Evolutionary conservation across 1,140 invertebrate genomes (phyloP).

Genomic region (Mya arenaria): DNA sequence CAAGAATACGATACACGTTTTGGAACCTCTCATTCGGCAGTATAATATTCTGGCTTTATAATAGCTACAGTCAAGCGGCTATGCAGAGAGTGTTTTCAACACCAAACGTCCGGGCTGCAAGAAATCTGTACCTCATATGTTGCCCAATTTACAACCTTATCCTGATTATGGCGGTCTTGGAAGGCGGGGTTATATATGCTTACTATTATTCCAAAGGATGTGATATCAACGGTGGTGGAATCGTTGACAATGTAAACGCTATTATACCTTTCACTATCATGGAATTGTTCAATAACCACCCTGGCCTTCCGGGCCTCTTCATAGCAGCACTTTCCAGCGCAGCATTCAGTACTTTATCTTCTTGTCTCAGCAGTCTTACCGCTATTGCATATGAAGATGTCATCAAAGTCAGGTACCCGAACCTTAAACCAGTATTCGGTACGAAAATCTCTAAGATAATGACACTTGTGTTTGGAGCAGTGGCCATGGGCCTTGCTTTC

Average conservation of each 20-base stretch:
- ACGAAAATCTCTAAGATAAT: slow-evolving; percentile 19
- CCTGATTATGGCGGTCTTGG: not conserved
- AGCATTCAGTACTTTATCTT: slow-evolving; percentile 3
- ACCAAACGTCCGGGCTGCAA: not conserved
- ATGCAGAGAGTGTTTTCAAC: slow-evolving; percentile 25
- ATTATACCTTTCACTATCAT: slow-evolving; percentile 16
- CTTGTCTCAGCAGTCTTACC: slow-evolving; percentile 11
- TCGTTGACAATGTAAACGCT: slow-evolving; percentile 9
- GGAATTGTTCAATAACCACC: slow-evolving; percentile 3
- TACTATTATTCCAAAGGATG: slow-evolving; percentile 5
- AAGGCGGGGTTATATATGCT: slow-evolving; percentile 20
- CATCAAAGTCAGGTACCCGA: not conserved
- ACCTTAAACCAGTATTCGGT: not conserved
- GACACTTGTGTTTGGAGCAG: slow-evolving; percentile 5
- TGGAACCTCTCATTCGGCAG: slow-evolving; percentile 1
- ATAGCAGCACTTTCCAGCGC: slow-evolving; percentile 20
- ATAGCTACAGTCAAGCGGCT: not conserved
- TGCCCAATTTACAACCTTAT: not conserved
- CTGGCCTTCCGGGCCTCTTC: slow-evolving; percentile 19
- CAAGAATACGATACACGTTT: slow-evolving; percentile 5
- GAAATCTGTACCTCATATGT: slow-evolving; percentile 1
- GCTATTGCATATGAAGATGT: slow-evolving; percentile 19
- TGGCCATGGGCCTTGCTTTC: slow-evolving; percentile 9
- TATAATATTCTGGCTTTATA: not conserved
- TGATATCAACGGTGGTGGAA: not conserved